Evolutionary conservation across 2,113 vertebrate genomes (phyloP), one percentile per base, ranked within the genome.

Genomic region (Pterocles burchelli): DNA sequence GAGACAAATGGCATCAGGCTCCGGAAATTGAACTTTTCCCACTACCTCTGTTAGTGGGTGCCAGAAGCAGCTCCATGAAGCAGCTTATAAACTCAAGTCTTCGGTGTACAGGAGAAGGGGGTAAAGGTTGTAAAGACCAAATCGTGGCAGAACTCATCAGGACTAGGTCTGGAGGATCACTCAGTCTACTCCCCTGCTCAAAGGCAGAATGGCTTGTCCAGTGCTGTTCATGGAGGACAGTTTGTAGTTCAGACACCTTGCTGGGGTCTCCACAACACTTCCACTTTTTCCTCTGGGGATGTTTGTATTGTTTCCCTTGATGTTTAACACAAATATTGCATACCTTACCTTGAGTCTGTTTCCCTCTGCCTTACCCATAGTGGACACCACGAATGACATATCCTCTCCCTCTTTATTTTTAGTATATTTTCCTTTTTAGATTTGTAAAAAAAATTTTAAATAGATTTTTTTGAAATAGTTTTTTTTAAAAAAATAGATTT

Each of bases 211-310:
- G 9, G 45, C 22, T 79, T 2, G 26, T 75, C 31, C 33, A 13
- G 33, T 29, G 46, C 25, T 3, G 1, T 41, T 51, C 6, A 0
- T 8, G 18, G 10, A 33, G 25, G n/a, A 26, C 7, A 28, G 4
- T 34, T 11, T 45, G 54, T 38, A 48, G 26, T 31, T 73, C 48
- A 71, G 77, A 71, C n/a, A 16, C 19, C 13, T 61, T 2, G 0
- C 21, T 28, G 41, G 4, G 16, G n/a, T 43, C 36, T 75, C 29
- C 52, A 61, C 13, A 25, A n/a, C 25, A 33, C 29, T 73, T 81
- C 18, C 24, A 29, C 1, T 57, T 66, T 75, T 68, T 63, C 24
- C 19, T 68, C 16, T 10, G 28, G 54, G 48, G 14, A 41, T 29
- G 24, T 59, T 73, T 28, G 3, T 29, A 36, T 77, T 85, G 38